These are phyloP conservation scores for Ormyrus thymus DNA, from an alignment of 2,888 invertebrate genomes.

Conservation along the genomic window DNA sequence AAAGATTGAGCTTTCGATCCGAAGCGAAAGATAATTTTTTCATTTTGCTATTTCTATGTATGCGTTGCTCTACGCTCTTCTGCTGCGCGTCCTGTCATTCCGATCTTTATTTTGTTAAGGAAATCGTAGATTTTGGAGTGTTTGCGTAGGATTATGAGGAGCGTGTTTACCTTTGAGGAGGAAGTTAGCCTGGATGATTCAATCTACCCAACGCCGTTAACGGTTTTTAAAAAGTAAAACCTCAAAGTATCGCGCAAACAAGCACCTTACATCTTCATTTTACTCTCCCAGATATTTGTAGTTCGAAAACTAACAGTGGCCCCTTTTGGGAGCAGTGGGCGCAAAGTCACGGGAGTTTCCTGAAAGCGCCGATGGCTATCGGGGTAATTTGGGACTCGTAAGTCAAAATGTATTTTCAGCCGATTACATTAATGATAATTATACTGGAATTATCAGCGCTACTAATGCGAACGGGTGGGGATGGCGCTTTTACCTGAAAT, in stretches of 20 bases:
- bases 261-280: conserved; percentile 5
- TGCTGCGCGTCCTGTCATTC: too few species aligned
- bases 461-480: too few species aligned
- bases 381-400: too few species aligned
- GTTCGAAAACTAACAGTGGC: background rate
- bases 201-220: conserved; percentile 45
- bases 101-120: too few species aligned
- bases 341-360: conserved; percentile 25
- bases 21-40: too few species aligned
- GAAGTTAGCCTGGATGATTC: conserved; percentile 48
- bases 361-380: background rate
- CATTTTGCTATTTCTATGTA: too few species aligned
- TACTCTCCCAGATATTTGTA: background rate
- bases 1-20: too few species aligned
- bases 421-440: too few species aligned
- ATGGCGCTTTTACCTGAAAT: too few species aligned
- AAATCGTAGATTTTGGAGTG: background rate
- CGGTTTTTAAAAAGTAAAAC: conserved; percentile 56
- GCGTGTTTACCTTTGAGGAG: conserved; percentile 46
- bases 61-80: too few species aligned
- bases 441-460: too few species aligned
- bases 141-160: conserved; percentile 14
- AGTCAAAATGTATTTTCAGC: too few species aligned
- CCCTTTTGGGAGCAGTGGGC: background rate
- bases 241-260: conserved; percentile 31